A percentile compares a stretch with the other conserved stretches of the same genome.
These are phyloP conservation scores for Periophthalmus modestus DNA, from an alignment of 2,113 vertebrate species.

Conservation along the genomic window DNA sequence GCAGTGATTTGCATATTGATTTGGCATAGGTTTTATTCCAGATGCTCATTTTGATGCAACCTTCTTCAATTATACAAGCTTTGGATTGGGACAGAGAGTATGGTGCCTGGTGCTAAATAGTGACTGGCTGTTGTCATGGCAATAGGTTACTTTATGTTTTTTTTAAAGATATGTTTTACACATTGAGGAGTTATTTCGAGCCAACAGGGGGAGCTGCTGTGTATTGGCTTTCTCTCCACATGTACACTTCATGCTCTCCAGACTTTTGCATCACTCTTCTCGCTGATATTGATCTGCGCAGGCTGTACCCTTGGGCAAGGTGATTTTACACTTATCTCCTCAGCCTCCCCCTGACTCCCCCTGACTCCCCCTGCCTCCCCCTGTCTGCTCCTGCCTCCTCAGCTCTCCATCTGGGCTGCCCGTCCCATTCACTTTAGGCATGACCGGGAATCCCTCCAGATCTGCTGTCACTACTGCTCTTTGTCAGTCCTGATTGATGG, in stretches of 20 bases:
- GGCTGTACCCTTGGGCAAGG: slow-evolving; percentile 73
- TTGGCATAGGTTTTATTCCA: slow-evolving; percentile 7
- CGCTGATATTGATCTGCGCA: slow-evolving; percentile 69
- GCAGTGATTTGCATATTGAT: slow-evolving; percentile 2
- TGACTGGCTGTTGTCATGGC: neutral
- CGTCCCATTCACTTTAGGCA: slow-evolving; percentile 43
- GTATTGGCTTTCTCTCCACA: neutral
- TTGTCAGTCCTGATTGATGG: slow-evolving; percentile 48
- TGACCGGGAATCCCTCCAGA: slow-evolving; percentile 45
- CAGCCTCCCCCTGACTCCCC: neutral
- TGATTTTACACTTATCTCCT: slow-evolving; percentile 68
- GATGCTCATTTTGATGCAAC: slow-evolving; percentile 1
- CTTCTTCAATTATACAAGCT: neutral
- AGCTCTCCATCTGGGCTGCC: slow-evolving; percentile 34
- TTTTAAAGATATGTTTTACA: neutral
- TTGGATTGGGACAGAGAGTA: neutral
- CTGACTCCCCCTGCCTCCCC: neutral
- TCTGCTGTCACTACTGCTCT: slow-evolving; percentile 54
- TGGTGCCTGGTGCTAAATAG: neutral
- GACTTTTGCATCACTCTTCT: slow-evolving; percentile 59
- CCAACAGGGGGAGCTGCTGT: slow-evolving; percentile 52
- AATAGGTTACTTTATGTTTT: neutral
- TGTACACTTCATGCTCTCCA: slow-evolving; percentile 20
- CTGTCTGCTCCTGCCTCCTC: slow-evolving; percentile 14
- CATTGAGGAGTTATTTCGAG: neutral